A percentile compares a stretch with the other conserved stretches of the same genome.
phyloP scores from a whole-genome alignment of 2,888 invertebrate species.

The Lycaena phlaeas region DNA sequence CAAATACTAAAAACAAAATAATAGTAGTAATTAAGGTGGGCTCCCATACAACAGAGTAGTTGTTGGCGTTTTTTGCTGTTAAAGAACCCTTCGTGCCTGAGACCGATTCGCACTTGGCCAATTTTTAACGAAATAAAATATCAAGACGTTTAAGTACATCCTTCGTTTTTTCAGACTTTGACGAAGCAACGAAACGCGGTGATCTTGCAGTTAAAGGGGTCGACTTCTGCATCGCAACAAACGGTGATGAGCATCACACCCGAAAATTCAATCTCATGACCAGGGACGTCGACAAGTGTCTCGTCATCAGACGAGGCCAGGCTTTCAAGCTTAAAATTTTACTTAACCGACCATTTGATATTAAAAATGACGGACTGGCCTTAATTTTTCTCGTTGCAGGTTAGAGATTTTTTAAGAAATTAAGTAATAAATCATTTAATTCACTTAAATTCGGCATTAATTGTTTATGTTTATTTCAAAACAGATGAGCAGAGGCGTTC shows the following conservation, averaged over 20 bases:
- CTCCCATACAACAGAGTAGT: too few species aligned
- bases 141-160: too few species aligned
- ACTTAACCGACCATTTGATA: not conserved
- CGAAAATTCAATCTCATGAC: not conserved
- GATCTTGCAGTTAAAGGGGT: not conserved
- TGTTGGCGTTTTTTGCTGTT: too few species aligned
- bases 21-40: too few species aligned
- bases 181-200: too few species aligned
- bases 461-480: not conserved
- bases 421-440: too few species aligned
- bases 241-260: conserved; percentile 1
- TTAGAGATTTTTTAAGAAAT: not conserved
- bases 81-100: too few species aligned
- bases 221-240: not conserved
- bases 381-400: not conserved
- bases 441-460: too few species aligned
- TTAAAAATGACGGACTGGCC: not conserved
- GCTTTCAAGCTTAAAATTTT: not conserved
- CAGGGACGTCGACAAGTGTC: not conserved
- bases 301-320: conserved; percentile 1
- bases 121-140: too few species aligned
- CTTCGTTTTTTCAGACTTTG: too few species aligned
- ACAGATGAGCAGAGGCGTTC: not conserved
- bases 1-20: too few species aligned
- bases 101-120: too few species aligned